Percentiles rank a stretch among this genome's conserved stretches.
Conservation (phyloP, 2,113 vertebrate species). For the Lichenostomus cassidix region DNA sequence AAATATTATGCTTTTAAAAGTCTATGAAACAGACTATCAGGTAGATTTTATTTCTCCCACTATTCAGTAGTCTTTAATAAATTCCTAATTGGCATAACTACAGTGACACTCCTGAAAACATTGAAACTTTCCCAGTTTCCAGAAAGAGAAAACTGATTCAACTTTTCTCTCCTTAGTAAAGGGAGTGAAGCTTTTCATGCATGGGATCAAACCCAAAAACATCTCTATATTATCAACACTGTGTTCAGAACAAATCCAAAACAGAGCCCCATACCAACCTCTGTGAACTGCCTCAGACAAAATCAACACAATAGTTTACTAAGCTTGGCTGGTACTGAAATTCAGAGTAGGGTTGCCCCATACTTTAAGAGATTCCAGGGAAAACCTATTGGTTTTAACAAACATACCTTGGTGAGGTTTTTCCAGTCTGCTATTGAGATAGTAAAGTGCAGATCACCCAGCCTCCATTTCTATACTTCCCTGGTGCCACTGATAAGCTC, state of each 20-base stretch:
- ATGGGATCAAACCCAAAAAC: neutral
- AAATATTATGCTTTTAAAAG: neutral
- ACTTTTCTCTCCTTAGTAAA: neutral
- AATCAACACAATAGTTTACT: neutral
- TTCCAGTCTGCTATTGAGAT: neutral
- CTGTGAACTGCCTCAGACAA: neutral
- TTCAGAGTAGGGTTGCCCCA: neutral
- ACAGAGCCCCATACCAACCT: neutral
- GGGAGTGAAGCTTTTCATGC: neutral
- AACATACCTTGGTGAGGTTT: accelerated
- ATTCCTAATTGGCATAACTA: neutral
- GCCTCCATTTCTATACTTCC: neutral
- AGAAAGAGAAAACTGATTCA: neutral
- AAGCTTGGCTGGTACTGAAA: neutral
- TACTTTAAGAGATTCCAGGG: neutral
- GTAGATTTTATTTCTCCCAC: neutral
- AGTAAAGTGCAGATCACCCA: neutral
- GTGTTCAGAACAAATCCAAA: neutral
- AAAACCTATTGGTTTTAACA: neutral
- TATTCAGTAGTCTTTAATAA: neutral
- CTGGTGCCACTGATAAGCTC: neutral
- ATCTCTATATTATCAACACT: neutral
- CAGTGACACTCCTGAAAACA: neutral
- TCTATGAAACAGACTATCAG: neutral
- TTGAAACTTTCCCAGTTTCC: neutral